Base-by-base conservation (phyloP, 2,888 invertebrate species). In the Agriopis leucophaearia region DNA sequence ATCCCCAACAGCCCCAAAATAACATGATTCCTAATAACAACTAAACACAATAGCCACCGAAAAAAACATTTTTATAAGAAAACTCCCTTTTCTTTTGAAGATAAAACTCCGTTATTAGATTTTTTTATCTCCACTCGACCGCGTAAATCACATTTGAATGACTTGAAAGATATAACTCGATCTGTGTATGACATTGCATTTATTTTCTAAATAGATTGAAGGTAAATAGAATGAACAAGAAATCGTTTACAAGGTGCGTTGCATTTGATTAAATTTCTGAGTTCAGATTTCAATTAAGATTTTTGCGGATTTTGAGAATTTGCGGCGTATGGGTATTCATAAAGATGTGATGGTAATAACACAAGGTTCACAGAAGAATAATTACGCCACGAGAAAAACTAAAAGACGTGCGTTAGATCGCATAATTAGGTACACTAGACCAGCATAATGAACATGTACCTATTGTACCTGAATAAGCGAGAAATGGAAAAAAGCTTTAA, bases 21-120 rank as follows among this genome's bases (percentile, higher is more conserved):
- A 78, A 59, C 70, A 70, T 74, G 71, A 76, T 68, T 76, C 66
- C 51, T 76, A 71, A 74, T 78, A 77, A 76, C 27, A 66, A 51
- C 61, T 48, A 51, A 58, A 57, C 51, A 66, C 64, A 71, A 65
- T 57, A 48, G 56, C 62, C 66, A 57, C 59, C 44, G 57, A 27
- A 27, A 62, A 64, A 64, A 65, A 50, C 55, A 54, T 69, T 59
- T 59, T 59, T 40, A 42, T 65, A 54, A 56, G 51, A 72, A 71
- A 68, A 71, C 16, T 27, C 36, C 44, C 61, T 59, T 64, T 66
- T 58, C 48, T 50, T 58, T 12, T 36, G 38, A 38, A 55, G 59
- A 48, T 51, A 36, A 64, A 66, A 61, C 40, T 50, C 60, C 44
- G 58, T 70, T 66, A 69, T 73, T 68, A 55, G 36, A 42, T 68